A percentile compares a stretch with the other conserved stretches of the same genome.
These are phyloP conservation scores for Eupithecia exiguata DNA, from an alignment of 2,888 invertebrate genomes.

Conservation along the genomic window DNA sequence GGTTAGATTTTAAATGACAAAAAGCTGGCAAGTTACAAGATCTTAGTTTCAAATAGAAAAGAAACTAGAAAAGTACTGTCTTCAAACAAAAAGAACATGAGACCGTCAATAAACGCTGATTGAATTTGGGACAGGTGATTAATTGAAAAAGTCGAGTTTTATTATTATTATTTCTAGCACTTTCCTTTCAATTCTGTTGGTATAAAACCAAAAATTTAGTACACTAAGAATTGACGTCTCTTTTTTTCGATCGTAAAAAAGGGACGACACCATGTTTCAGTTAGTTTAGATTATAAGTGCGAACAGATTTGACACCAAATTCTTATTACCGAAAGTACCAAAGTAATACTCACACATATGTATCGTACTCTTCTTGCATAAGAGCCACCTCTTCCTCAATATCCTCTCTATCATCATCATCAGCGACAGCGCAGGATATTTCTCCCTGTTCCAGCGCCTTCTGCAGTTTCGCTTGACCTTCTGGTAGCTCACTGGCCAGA, in stretches of 20 bases:
- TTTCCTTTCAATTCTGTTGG: too few relatives aligned
- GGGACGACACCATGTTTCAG: neutral
- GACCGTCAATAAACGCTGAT: too few relatives aligned
- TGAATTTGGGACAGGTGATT: too few relatives aligned
- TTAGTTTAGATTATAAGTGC: neutral
- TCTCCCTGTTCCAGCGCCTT: slow-evolving; percentile 93
- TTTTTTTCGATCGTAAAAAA: neutral
- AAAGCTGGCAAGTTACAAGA: neutral
- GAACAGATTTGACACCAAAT: neutral
- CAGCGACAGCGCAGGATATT: slow-evolving; percentile 92
- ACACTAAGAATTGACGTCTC: too few relatives aligned
- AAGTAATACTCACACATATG: slow-evolving; percentile 86
- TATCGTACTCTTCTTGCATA: slow-evolving; percentile 95
- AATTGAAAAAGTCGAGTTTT: too few relatives aligned
- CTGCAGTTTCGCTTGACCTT: slow-evolving; percentile 92
- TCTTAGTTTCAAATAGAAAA: neutral
- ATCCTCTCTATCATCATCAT: slow-evolving; percentile 93
- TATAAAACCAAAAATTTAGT: too few relatives aligned
- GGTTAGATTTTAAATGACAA: neutral
- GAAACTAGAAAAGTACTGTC: neutral
- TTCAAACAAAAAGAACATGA: too few relatives aligned
- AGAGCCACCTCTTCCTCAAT: slow-evolving; percentile 96
- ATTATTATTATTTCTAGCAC: too few relatives aligned
- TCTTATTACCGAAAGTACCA: slow-evolving; percentile 13
- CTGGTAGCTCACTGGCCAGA: slow-evolving; percentile 91